These are phyloP conservation scores for Cosmopolites sordidus DNA, from an alignment of 2,888 invertebrate genomes.

Conservation along the genomic window DNA sequence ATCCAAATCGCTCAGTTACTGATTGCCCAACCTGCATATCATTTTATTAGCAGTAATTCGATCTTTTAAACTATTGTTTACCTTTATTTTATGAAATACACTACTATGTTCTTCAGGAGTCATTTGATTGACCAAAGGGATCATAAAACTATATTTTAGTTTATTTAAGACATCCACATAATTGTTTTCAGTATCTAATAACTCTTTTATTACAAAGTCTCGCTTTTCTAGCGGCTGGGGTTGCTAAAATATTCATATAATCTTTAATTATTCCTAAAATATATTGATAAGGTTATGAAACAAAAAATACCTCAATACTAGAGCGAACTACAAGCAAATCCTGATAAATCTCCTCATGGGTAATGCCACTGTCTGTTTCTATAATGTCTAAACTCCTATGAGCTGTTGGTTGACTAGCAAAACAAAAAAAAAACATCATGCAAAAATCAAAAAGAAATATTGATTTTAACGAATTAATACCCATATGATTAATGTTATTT, in stretches of 20 bases:
- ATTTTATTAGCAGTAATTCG: too few relatives aligned
- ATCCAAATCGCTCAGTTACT: too few relatives aligned
- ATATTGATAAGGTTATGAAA: too few relatives aligned
- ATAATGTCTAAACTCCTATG: constrained; percentile 33
- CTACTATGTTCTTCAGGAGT: constrained; percentile 69
- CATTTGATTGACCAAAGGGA: constrained; percentile 65
- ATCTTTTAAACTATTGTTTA: constrained; percentile 51
- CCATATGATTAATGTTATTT: background rate
- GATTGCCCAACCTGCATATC: too few relatives aligned
- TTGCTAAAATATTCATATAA: constrained; percentile 32
- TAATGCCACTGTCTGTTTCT: constrained; percentile 46
- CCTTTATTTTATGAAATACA: constrained; percentile 89
- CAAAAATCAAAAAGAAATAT: constrained; percentile 12
- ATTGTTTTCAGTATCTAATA: constrained; percentile 95
- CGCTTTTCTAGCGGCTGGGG: constrained; percentile 67
- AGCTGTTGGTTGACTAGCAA: constrained; percentile 42
- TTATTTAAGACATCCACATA: constrained; percentile 91
- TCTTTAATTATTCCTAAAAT: too few relatives aligned
- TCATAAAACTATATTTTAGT: constrained; percentile 73
- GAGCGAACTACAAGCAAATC: constrained; percentile 74
- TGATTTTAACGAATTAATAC: background rate
- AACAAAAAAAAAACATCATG: constrained; percentile 36
- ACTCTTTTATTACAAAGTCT: constrained; percentile 88
- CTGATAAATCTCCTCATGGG: constrained; percentile 92
- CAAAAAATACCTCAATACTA: constrained; percentile 36